Conservation (phyloP, 2,888 invertebrate genomes). For the Pterobdella sp. region DNA sequence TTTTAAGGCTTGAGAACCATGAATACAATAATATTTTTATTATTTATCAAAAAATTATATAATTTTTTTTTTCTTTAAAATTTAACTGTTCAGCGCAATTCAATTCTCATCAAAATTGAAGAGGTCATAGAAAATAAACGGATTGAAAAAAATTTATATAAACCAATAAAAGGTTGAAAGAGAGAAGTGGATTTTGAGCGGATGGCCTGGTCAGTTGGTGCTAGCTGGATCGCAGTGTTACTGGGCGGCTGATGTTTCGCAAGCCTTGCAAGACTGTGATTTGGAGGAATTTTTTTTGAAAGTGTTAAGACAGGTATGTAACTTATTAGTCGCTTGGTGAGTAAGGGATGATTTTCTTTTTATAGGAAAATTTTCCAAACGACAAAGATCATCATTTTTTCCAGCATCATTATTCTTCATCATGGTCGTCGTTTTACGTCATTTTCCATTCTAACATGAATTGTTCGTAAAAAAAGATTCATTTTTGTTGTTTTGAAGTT, state of each 20-base stretch:
- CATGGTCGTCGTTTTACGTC: neutral
- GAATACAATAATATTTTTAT: no score
- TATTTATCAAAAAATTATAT: no score
- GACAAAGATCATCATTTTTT: no score
- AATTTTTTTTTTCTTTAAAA: no score
- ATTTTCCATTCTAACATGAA: neutral
- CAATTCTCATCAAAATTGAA: no score
- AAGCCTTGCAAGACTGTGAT: slow-evolving; percentile 56
- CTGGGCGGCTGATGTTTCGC: slow-evolving; percentile 67
- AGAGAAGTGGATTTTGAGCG: slow-evolving; percentile 61
- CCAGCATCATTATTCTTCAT: neutral
- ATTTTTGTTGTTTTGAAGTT: neutral
- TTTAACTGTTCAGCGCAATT: no score
- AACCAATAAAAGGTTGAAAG: slow-evolving; percentile 50
- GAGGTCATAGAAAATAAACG: no score
- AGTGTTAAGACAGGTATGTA: slow-evolving; percentile 37
- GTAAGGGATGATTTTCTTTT: no score
- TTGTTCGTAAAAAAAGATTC: neutral
- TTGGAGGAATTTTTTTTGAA: slow-evolving; percentile 49
- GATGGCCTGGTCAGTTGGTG: slow-evolving; percentile 73
- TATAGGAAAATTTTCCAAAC: no score
- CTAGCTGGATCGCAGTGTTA: slow-evolving; percentile 66
- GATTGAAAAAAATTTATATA: no score
- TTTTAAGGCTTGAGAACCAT: no score
- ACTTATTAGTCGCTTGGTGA: no score